These are phyloP conservation scores for Epinephelus moara DNA, from an alignment of 2,113 vertebrate species.

Conservation along the genomic window DNA sequence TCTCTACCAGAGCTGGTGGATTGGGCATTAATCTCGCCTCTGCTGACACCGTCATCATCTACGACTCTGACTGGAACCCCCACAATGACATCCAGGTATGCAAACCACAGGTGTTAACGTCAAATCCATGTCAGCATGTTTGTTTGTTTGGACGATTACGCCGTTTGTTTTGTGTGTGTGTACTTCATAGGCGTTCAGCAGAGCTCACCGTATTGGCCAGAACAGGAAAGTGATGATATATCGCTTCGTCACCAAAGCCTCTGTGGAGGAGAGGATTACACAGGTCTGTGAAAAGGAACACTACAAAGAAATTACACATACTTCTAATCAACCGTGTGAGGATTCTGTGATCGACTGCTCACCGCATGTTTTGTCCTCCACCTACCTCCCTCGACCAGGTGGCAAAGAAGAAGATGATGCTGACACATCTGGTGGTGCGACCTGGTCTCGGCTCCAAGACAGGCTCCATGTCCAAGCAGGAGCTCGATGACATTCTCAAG, in stretches of 20 bases:
- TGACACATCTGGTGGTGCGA: slow-evolving; percentile 96
- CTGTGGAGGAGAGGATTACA: slow-evolving; percentile 98
- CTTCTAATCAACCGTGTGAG: not conserved
- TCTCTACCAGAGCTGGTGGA: slow-evolving; percentile 97
- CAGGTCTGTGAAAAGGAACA: slow-evolving; percentile 80
- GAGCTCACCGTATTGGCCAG: slow-evolving; percentile 98
- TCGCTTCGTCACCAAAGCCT: slow-evolving; percentile 97
- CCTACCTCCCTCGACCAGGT: slow-evolving; percentile 76
- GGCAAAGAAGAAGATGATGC: slow-evolving; percentile 99
- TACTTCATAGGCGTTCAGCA: slow-evolving; percentile 92
- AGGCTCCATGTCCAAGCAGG: slow-evolving; percentile 98
- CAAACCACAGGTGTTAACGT: not conserved
- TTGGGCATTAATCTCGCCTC: slow-evolving; percentile 98
- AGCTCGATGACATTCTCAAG: slow-evolving; percentile 98
- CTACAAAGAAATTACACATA: not conserved
- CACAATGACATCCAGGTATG: slow-evolving; percentile 98
- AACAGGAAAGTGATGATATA: slow-evolving; percentile 99
- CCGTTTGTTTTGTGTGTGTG: not conserved
- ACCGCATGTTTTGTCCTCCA: not conserved
- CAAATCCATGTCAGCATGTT: not conserved
- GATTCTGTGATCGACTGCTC: not conserved
- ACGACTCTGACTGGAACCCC: slow-evolving; percentile 99
- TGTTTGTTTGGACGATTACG: slow-evolving; percentile 1
- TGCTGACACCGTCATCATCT: slow-evolving; percentile 98
- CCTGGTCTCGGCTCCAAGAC: slow-evolving; percentile 97